Conservation (phyloP, 2,113 vertebrate species). For the Barbus barbus region DNA sequence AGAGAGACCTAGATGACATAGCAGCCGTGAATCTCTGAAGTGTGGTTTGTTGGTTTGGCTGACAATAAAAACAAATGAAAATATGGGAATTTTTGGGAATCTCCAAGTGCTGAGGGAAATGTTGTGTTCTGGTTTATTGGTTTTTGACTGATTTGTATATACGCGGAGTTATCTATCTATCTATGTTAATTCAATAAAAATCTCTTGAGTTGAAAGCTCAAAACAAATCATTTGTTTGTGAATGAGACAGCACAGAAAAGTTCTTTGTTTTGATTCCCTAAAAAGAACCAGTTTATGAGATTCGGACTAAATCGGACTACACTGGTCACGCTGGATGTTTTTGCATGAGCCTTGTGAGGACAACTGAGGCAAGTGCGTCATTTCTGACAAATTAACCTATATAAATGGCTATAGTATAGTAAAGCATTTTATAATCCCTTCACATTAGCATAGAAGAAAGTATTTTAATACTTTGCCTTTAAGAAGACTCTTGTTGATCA, state of each 20-base stretch:
- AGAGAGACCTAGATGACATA: not conserved
- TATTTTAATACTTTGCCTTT: not conserved
- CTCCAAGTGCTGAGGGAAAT: not conserved
- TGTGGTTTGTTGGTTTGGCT: constrained; percentile 21
- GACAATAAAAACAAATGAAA: not conserved
- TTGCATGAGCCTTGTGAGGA: not conserved
- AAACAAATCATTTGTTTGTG: too few relatives aligned
- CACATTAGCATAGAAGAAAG: too few relatives aligned
- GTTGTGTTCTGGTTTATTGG: not conserved
- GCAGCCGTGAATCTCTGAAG: too few relatives aligned
- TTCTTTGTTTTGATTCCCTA: not conserved
- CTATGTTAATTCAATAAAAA: too few relatives aligned
- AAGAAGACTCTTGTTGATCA: not conserved
- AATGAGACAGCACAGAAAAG: not conserved
- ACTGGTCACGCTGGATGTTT: not conserved
- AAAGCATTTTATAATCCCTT: not conserved
- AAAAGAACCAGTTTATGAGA: not conserved
- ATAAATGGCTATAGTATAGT: not conserved
- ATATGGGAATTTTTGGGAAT: not conserved
- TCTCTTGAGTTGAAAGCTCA: too few relatives aligned
- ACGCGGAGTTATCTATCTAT: not conserved
- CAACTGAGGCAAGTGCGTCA: not conserved
- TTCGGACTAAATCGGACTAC: not conserved
- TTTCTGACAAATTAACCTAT: too few relatives aligned
- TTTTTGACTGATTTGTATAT: constrained; percentile 3